Evolutionary conservation across 2,113 vertebrate species (phyloP).

Genomic region (Poeciliopsis turrubarensis): DNA sequence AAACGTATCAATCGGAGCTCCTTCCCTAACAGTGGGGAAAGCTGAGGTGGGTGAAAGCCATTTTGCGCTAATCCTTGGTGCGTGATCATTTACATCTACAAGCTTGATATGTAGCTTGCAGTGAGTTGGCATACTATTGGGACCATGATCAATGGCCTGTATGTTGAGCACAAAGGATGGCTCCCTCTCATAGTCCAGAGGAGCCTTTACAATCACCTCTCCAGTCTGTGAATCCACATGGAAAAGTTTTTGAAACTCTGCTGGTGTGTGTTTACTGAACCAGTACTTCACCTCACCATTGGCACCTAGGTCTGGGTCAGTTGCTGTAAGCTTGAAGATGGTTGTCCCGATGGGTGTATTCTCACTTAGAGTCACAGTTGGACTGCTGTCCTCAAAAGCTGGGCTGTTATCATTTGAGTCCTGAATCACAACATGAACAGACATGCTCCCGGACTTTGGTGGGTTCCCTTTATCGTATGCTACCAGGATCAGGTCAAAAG

Average conservation of each 20-base stretch:
- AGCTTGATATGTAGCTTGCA: conserved; percentile 90
- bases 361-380: conserved; percentile 84
- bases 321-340: conserved; percentile 86
- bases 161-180: conserved; percentile 84
- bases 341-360: conserved; percentile 84
- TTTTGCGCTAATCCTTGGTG: conserved; percentile 84
- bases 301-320: conserved; percentile 89
- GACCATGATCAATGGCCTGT: conserved; percentile 88
- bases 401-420: conserved; percentile 96
- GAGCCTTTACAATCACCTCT: conserved; percentile 78
- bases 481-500: conserved; percentile 82
- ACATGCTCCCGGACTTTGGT: conserved; percentile 85
- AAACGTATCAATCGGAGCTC: conserved; percentile 84
- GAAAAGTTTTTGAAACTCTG: conserved; percentile 84
- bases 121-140: conserved; percentile 88
- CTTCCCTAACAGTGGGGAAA: conserved; percentile 82
- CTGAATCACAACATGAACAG: conserved; percentile 85
- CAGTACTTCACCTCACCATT: conserved; percentile 92
- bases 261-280: conserved; percentile 84
- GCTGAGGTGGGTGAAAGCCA: conserved; percentile 79
- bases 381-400: conserved; percentile 82
- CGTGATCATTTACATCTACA: conserved; percentile 88
- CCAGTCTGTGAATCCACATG: conserved; percentile 82
- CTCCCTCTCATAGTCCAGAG: conserved; percentile 87
- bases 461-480: conserved; percentile 90